These are phyloP conservation scores for Paramormyrops kingsleyae DNA, from an alignment of 2,113 vertebrate species.

Conservation along the genomic window DNA sequence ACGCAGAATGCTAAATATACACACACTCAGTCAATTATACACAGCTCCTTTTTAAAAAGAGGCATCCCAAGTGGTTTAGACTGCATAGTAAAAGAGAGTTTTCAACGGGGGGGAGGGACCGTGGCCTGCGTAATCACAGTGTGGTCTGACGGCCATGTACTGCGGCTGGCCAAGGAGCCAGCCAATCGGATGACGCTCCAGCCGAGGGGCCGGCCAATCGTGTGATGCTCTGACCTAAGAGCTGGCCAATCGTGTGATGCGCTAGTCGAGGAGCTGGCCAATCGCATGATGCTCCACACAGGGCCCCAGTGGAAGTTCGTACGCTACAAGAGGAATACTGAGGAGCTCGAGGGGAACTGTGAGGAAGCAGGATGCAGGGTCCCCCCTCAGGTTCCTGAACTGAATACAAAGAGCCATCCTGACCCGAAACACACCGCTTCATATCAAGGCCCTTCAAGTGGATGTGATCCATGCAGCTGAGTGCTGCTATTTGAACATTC, in stretches of 20 bases:
- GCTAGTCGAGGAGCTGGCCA: neutral
- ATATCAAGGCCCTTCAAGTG: neutral
- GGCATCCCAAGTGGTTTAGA: slow-evolving; percentile 19
- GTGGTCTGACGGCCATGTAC: slow-evolving; percentile 13
- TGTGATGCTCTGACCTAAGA: neutral
- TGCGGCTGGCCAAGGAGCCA: neutral
- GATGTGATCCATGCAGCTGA: neutral
- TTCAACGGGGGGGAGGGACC: slow-evolving; percentile 15
- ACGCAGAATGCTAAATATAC: slow-evolving; percentile 51
- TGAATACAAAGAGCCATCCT: slow-evolving; percentile 1
- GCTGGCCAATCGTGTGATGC: neutral
- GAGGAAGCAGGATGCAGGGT: neutral
- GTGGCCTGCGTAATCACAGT: slow-evolving; percentile 23
- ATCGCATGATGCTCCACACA: neutral
- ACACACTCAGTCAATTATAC: slow-evolving; percentile 34
- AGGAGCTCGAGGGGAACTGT: neutral
- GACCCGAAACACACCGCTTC: neutral
- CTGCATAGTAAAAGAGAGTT: neutral
- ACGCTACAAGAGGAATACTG: neutral
- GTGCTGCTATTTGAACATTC: neutral
- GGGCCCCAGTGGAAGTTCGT: neutral
- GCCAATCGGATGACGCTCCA: neutral
- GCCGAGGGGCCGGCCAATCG: slow-evolving; percentile 9
- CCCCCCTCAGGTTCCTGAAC: neutral
- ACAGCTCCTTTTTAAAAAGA: slow-evolving; percentile 23